These are phyloP conservation scores for Protonemura montana DNA, from an alignment of 2,888 invertebrate species.

Conservation along the genomic window DNA sequence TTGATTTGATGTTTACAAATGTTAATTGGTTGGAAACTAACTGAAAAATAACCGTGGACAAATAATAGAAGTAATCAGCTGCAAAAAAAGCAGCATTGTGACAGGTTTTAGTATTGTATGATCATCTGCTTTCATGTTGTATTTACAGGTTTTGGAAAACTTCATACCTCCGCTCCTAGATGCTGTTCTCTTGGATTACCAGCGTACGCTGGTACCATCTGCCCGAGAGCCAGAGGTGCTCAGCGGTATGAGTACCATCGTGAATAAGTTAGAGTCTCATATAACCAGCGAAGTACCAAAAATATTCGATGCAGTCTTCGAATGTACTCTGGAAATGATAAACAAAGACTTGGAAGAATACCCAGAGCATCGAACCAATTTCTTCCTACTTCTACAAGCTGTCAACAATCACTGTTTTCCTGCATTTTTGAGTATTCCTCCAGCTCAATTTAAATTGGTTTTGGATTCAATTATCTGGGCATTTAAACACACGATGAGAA, in stretches of 20 bases:
- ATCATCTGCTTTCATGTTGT: conserved; percentile 32
- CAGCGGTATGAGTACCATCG: conserved; percentile 94
- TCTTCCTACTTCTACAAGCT: conserved; percentile 90
- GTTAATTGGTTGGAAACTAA: too few relatives aligned
- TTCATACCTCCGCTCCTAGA: conserved; percentile 97
- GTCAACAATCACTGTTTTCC: conserved; percentile 95
- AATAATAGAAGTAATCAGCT: too few relatives aligned
- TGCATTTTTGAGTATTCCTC: conserved; percentile 94
- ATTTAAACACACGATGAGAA: conserved; percentile 99
- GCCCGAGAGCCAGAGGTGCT: conserved; percentile 98
- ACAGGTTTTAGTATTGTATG: too few relatives aligned
- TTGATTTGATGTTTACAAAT: too few relatives aligned
- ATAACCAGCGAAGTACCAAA: conserved; percentile 96
- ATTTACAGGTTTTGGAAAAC: conserved; percentile 81
- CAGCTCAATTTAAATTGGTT: conserved; percentile 96
- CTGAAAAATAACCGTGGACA: too few relatives aligned
- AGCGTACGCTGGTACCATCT: conserved; percentile 91
- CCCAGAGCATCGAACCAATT: conserved; percentile 98
- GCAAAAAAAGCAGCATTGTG: too few relatives aligned
- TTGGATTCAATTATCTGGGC: conserved; percentile 99
- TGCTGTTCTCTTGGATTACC: conserved; percentile 96
- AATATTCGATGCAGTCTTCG: conserved; percentile 99
- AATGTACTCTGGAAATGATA: conserved; percentile 99
- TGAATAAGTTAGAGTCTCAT: conserved; percentile 86
- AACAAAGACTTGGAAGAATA: conserved; percentile 99